Conservation (phyloP, 2,797 vertebrate genomes). For the Pseudochirops cupreus region DNA sequence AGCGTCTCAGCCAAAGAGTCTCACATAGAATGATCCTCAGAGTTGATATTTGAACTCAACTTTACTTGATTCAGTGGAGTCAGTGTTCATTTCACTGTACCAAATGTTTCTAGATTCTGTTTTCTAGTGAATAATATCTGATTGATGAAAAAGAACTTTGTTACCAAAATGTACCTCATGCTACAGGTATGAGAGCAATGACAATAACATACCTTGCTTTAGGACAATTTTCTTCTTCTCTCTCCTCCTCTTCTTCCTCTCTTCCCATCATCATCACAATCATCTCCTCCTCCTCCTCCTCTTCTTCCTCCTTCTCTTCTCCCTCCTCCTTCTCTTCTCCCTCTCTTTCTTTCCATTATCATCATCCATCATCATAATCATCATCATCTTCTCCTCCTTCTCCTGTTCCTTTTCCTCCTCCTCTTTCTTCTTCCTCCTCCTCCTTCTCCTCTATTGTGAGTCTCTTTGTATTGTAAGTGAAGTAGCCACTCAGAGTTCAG, state of each 20-base stretch:
- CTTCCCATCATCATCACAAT: too few species aligned
- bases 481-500: background rate
- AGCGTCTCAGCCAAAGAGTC: background rate
- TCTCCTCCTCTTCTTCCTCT: too few species aligned
- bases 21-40: background rate
- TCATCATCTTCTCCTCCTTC: too few species aligned
- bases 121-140: background rate
- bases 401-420: too few species aligned
- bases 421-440: too few species aligned
- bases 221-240: background rate
- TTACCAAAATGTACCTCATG: background rate
- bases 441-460: too few species aligned
- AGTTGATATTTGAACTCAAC: background rate
- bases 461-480: too few species aligned
- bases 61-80: background rate
- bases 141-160: background rate
- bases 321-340: background rate
- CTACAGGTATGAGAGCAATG: background rate
- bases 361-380: too few species aligned
- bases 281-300: too few species aligned
- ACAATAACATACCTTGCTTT: background rate
- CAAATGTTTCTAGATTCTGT: background rate
- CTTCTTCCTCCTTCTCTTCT: rapidly evolving
- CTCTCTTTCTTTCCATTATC: too few species aligned
- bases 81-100: background rate